Conservation (phyloP, 2,113 vertebrate genomes). For the Hippocampus abdominalis region DNA sequence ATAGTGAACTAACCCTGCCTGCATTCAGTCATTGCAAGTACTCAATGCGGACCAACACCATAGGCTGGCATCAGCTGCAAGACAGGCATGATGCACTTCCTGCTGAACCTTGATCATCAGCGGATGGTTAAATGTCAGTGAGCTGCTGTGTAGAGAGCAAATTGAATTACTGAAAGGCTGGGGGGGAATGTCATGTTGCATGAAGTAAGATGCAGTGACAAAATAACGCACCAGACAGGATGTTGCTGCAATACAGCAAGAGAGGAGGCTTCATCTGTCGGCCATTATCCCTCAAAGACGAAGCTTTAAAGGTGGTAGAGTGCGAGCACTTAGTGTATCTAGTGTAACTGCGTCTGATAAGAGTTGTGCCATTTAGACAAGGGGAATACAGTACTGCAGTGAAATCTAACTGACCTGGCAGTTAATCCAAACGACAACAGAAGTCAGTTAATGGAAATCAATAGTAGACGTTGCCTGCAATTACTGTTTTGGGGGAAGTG, state of each 20-base stretch:
- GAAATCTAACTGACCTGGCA: not conserved
- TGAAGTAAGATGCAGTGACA: slow-evolving; percentile 16
- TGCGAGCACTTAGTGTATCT: not conserved
- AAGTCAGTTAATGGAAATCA: not conserved
- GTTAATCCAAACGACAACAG: not conserved
- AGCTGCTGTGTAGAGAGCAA: slow-evolving; percentile 38
- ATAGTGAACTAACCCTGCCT: too few species aligned
- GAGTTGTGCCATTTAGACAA: not conserved
- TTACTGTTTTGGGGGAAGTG: not conserved
- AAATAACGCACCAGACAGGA: slow-evolving; percentile 29
- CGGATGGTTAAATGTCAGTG: slow-evolving; percentile 3
- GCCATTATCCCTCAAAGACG: not conserved
- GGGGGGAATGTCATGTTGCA: slow-evolving; percentile 42
- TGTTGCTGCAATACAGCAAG: slow-evolving; percentile 4
- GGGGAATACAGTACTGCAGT: not conserved
- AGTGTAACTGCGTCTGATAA: not conserved
- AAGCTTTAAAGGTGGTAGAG: not conserved
- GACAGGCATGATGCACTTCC: slow-evolving; percentile 22
- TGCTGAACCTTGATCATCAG: slow-evolving; percentile 13
- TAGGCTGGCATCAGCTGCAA: slow-evolving; percentile 7
- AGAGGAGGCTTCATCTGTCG: not conserved
- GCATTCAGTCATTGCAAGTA: not conserved
- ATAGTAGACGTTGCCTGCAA: not conserved
- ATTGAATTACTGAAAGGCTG: slow-evolving; percentile 41
- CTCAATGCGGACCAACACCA: not conserved